Evolutionary conservation across 2,113 vertebrate species (phyloP), one percentile per base, ranked within the genome.

Genomic region (Halichoerus grypus): DNA sequence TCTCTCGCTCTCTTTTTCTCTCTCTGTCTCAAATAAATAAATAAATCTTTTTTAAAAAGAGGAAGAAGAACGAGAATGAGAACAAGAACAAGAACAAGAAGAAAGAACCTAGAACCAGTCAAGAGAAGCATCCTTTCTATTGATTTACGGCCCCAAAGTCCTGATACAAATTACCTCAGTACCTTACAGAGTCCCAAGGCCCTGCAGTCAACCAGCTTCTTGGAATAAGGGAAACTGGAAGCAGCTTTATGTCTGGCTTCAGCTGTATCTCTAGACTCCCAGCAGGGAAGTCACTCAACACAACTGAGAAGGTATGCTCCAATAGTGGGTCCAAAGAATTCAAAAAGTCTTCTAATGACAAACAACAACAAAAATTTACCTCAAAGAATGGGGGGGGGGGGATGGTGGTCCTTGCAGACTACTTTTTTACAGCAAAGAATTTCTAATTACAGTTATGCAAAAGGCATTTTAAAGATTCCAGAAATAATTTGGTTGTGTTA

Each of bases 381-480:
- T 88, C 74, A 65, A 74, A 71, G 31, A 95, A 89, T 0, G 14
- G 11, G 39, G 2, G 28, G 16, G 8, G 16, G 31, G 33, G 2
- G 31, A 63, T 39, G 33, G 39, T 42, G 39, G 39, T 85, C 51
- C 63, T 67, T 69, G 12, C 4, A 93, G 82, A 74, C 49, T 85
- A 24, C 39, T 76, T 94, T 96, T 92, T 91, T 94, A 63, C 42
- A 76, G 81, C 51, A 88, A 95, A 88, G 65, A 71, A 94, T 79
- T 97, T 95, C 55, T 97, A 82, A 97, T 93, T 94, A 72, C 16
- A 88, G 74, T 89, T 97, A 86, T 46, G 69, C 81, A 86, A 97
- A 97, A 96, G 51, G 33, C 77, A 94, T 31, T 97, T 96, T 71
- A 80, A 97, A 94, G 24, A 97, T 90, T 98, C 59, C 95, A 95